A percentile compares a stretch with the other conserved stretches of the same genome.
phyloP scores from a whole-genome alignment of 2,888 invertebrate genomes.

The Aromia moschata region DNA sequence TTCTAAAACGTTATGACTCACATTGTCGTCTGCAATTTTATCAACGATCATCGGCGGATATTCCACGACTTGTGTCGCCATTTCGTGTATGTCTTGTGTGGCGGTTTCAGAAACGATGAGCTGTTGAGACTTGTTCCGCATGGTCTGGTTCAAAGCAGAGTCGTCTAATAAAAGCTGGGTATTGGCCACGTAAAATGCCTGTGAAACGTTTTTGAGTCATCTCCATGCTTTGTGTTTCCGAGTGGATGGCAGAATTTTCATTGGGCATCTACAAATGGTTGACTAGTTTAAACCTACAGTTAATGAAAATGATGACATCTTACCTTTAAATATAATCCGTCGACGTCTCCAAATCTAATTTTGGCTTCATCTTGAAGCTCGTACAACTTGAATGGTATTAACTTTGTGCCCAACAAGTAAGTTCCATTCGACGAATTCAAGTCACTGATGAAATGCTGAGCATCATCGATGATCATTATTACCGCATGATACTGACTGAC shows the following conservation, averaged over 20 bases:
- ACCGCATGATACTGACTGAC: slow-evolving; percentile 59
- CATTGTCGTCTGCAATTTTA: neutral
- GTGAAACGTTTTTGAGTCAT: slow-evolving; percentile 45
- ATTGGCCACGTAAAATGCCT: slow-evolving; percentile 46
- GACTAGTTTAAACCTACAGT: too few species aligned
- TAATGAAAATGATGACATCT: too few species aligned
- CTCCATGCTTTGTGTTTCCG: slow-evolving; percentile 24
- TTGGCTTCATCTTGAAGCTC: slow-evolving; percentile 45
- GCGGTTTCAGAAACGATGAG: neutral
- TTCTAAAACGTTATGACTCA: neutral
- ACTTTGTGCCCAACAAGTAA: slow-evolving; percentile 43
- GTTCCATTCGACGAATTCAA: slow-evolving; percentile 59
- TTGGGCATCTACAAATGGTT: slow-evolving; percentile 24
- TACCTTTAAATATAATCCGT: slow-evolving; percentile 44
- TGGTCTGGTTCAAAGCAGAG: slow-evolving; percentile 6
- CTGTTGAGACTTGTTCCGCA: neutral
- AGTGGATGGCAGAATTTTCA: slow-evolving; percentile 15
- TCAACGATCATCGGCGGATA: slow-evolving; percentile 1
- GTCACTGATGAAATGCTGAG: slow-evolving; percentile 56
- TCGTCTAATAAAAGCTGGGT: slow-evolving; percentile 45
- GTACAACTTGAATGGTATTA: slow-evolving; percentile 53
- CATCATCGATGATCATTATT: slow-evolving; percentile 53
- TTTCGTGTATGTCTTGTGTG: slow-evolving; percentile 32
- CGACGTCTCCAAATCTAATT: slow-evolving; percentile 52
- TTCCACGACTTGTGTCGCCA: slow-evolving; percentile 37